Evolutionary conservation across 2,113 vertebrate species (phyloP).

Genomic region (Chloropsis cyanopogon): DNA sequence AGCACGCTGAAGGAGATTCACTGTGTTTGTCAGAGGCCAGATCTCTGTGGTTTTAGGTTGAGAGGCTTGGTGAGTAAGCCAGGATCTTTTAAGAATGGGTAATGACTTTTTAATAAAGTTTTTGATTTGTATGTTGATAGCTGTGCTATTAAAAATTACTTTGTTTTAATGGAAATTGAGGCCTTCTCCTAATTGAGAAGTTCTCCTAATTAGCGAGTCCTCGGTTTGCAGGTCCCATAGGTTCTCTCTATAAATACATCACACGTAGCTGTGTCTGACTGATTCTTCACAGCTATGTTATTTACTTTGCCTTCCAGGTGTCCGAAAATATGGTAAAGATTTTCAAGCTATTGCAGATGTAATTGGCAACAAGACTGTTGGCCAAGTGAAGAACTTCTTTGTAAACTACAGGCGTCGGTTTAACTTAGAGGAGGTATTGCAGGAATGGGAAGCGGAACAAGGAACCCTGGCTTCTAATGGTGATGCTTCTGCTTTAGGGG

Average conservation of each 20-base stretch:
- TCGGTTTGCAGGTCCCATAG: slow-evolving; percentile 26
- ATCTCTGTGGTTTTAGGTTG: slow-evolving; percentile 7
- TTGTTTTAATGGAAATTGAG: slow-evolving; percentile 12
- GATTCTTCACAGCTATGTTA: slow-evolving; percentile 82
- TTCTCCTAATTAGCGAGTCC: not conserved
- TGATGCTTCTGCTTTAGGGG: slow-evolving; percentile 87
- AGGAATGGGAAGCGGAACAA: slow-evolving; percentile 99
- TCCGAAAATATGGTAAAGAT: slow-evolving; percentile 98
- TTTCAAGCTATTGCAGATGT: slow-evolving; percentile 99
- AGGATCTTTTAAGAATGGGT: slow-evolving; percentile 17
- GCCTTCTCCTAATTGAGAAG: slow-evolving; percentile 32
- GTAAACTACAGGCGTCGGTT: slow-evolving; percentile 99
- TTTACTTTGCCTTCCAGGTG: slow-evolving; percentile 90
- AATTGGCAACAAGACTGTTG: slow-evolving; percentile 99
- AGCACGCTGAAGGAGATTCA: not conserved
- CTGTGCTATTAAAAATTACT: not conserved
- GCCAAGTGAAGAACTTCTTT: slow-evolving; percentile 99
- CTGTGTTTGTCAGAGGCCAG: not conserved
- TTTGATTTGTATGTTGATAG: slow-evolving; percentile 40
- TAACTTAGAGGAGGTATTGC: slow-evolving; percentile 99
- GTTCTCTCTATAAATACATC: slow-evolving; percentile 57
- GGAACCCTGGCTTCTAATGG: slow-evolving; percentile 91
- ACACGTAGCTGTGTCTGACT: slow-evolving; percentile 75
- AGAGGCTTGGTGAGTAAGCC: slow-evolving; percentile 21
- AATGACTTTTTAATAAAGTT: slow-evolving; percentile 24